A percentile compares a stretch with the other conserved stretches of the same genome.
Evolutionary conservation across 1,140 invertebrate species (phyloP).

Genomic region (Cecropterus lyciades): DNA sequence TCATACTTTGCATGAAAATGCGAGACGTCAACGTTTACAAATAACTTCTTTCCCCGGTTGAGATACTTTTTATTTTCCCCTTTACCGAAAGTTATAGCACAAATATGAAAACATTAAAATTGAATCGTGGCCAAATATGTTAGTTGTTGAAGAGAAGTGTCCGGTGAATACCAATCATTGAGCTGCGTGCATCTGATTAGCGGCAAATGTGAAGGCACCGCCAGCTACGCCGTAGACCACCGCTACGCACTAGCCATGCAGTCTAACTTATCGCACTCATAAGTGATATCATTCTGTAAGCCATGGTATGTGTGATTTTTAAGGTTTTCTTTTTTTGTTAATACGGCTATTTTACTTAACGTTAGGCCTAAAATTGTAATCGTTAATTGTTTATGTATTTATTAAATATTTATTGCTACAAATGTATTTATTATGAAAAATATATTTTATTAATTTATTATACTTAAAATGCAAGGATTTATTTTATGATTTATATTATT

Average conservation of each 20-base stretch:
- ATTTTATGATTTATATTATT: too few species aligned
- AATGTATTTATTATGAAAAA: too few species aligned
- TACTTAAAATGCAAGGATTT: too few species aligned
- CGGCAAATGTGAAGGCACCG: constrained; percentile 41
- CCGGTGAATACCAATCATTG: constrained; percentile 67
- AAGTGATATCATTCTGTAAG: neutral
- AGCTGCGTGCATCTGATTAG: constrained; percentile 40
- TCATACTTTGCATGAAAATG: constrained; percentile 77
- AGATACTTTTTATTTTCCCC: constrained; percentile 71
- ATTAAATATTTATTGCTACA: too few species aligned
- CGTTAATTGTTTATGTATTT: too few species aligned
- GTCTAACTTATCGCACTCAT: neutral
- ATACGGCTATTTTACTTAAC: too few species aligned
- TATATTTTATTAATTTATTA: too few species aligned
- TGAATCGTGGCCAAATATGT: constrained; percentile 79
- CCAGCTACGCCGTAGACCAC: constrained; percentile 31
- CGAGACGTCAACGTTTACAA: constrained; percentile 79
- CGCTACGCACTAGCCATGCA: constrained; percentile 63
- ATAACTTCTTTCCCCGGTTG: constrained; percentile 68
- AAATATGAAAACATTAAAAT: constrained; percentile 81
- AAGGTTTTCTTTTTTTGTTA: neutral
- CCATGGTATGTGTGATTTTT: neutral
- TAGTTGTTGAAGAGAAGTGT: constrained; percentile 59
- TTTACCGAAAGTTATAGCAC: constrained; percentile 76
- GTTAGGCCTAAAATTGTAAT: too few species aligned